Evolutionary conservation across 2,888 invertebrate genomes (phyloP), one percentile per base, ranked within the genome.

Genomic region (Hedychridium roseum): DNA sequence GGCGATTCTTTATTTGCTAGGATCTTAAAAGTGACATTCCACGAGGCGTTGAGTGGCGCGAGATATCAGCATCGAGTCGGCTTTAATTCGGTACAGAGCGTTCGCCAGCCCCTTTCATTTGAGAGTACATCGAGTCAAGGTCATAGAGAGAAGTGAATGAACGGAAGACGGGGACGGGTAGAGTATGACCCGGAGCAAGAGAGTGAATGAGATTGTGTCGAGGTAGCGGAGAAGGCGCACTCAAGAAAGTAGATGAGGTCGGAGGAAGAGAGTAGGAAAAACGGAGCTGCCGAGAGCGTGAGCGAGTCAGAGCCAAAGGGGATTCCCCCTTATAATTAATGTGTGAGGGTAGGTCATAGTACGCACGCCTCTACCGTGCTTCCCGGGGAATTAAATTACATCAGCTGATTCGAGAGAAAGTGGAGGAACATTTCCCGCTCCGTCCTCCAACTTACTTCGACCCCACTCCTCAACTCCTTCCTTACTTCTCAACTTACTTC

Each of bases 301-400:
- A 59, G 48, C 37, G 56, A 45, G 46, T 50, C 44, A 54, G 56
- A 50, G 53, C 57, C 57, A 64, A 63, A 59, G 60, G n/a, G n/a
- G n/a, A n/a, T 69, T 68, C 73, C 71, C 61, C 74, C 73, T 76
- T 77, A 75, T 77, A 77, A 77, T 77, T 77, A 77, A 77, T 76
- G 76, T 74, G 73, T 72, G 71, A 73, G 75, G 76, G 76, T 76
- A 77, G 76, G 76, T 76, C 76, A 68, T 61, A 73, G 70, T 45
- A 60, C 48, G 46, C 50, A 3, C 56, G 36, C 46, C 44, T 57
- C 50, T 39, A 38, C 59, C 50, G 55, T 57, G 62, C 66, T 64
- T 60, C 43, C 64, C 49, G 53, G 67, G 61, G 74, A 72, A 72
- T 74, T 66, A 75, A 77, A 73, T 75, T 67, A 66, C 67, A 65